Base-by-base conservation (phyloP, 2,888 invertebrate genomes). In the Hemaris fuciformis region DNA sequence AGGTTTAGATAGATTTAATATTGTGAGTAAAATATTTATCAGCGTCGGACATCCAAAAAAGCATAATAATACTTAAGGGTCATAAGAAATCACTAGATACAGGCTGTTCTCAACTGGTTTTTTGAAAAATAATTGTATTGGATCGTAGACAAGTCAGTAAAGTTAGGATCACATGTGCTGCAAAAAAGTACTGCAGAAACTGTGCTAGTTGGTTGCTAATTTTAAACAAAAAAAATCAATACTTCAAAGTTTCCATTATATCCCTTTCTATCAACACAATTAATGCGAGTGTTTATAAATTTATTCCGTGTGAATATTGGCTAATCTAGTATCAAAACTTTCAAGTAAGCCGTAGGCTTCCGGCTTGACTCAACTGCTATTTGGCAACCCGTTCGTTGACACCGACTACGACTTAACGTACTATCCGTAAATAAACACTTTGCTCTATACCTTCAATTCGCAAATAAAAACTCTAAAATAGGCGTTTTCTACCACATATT, bases 381-480 rank as follows among this genome's bases (percentile, higher is more conserved):
- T 53, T 53, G 53, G 53, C 53, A 53, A 53, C 31, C 15, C 18
- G 53, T 27, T 53, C 27, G 27, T 53, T 53, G 53, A 53, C 31
- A 31, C 31, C 53, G 27, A 18, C n/a, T 38, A n/a, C 15, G 15
- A 27, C n/a, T 38, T 38, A n/a, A 38, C 38, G 38, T n/a, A 38
- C 38, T 38, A 0, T n/a, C 38, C n/a, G n/a, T 38, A n/a, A 4
- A n/a, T n/a, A n/a, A n/a, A n/a, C n/a, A 38, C 34, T 13, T 13
- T 34, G 13, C 13, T 38, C 13, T 38, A n/a, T n/a, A 38, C 38
- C n/a, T n/a, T n/a, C n/a, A 10, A 38, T 38, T 10, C 38, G n/a
- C 13, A n/a, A 38, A 13, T 13, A 38, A 13, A 34, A 38, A 38
- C 38, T n/a, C n/a, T n/a, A n/a, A n/a, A n/a, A n/a, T n/a, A n/a